Evolutionary conservation across 2,113 vertebrate genomes (phyloP), one percentile per base, ranked within the genome.

Genomic region (Tragulus kanchil): DNA sequence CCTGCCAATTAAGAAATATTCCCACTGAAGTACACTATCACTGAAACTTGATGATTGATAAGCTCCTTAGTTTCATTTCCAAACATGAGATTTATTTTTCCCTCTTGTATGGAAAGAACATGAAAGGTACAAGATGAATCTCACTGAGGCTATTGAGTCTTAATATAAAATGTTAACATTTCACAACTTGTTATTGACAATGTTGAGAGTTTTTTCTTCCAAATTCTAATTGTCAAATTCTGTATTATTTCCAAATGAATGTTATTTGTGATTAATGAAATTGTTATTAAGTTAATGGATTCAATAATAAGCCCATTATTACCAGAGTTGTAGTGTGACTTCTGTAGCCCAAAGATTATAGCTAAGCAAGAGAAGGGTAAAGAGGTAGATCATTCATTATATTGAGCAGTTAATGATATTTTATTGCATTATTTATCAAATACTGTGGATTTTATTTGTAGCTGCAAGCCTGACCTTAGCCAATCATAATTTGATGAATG

Each of bases 381-480:
- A 48, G 85, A 95, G 83, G 86, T 67, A 97, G 86, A 95, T 88
- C n/a, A 94, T 97, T 82, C 45, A 82, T 98, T 97, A 96, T 12
- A 90, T 25, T 52, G 56, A 97, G 48, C 86, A 96, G 50, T 96
- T 95, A 97, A 98, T 85, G 84, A 90, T 97, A 96, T 90, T 97
- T 97, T 97, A 96, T 90, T 91, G 96, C 81, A 92, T 69, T 96
- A 97, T 95, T 98, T 96, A 97, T 98, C 90, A 97, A 93, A 62
- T 84, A n/a, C 58, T 96, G 69, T 90, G 89, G 87, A 96, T 95
- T 87, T 50, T 84, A 65, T 92, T 98, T 97, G 86, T 96, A 95
- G 85, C 83, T 96, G 11, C 17, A 93, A 92, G 94, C 62, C 59
- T 94, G 91, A 93, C 97, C 98, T 98, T 93, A 97, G 87, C 11